Percentiles rank a stretch among this genome's conserved stretches.
Conservation (phyloP, 2,113 vertebrate species). For the Myiagra hebetior region DNA sequence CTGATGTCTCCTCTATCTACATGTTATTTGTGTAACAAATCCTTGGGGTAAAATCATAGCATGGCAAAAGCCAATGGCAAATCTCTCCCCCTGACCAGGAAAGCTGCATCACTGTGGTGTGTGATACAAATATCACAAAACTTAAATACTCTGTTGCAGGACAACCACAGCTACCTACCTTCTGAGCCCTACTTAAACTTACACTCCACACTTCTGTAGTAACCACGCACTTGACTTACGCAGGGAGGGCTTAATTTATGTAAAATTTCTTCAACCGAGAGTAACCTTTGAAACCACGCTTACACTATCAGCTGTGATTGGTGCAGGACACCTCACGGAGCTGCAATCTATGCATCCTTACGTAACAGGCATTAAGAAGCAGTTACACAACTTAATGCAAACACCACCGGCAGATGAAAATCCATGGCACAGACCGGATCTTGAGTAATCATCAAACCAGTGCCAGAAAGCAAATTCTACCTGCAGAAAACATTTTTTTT, state of each 20-base stretch:
- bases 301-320: not conserved
- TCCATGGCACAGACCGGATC: slow-evolving; percentile 16
- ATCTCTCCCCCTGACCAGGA: not conserved
- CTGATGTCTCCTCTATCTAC: not conserved
- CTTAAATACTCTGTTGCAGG: not conserved
- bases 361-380: slow-evolving; percentile 43
- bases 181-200: not conserved
- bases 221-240: not conserved
- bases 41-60: not conserved
- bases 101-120: not conserved
- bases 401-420: slow-evolving; percentile 8
- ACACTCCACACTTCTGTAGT: not conserved
- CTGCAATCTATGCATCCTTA: slow-evolving; percentile 48
- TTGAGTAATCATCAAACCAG: slow-evolving; percentile 45
- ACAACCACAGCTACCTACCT: not conserved
- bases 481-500: not conserved
- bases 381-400: slow-evolving; percentile 54
- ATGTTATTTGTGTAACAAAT: not conserved
- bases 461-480: slow-evolving; percentile 43
- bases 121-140: not conserved
- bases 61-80: not conserved
- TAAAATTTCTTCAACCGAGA: not conserved
- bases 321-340: not conserved
- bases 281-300: not conserved
- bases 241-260: not conserved